A percentile compares a stretch with the other conserved stretches of the same genome.
Evolutionary conservation across 2,113 vertebrate species (phyloP).

Genomic region (Manacus vitellinus): DNA sequence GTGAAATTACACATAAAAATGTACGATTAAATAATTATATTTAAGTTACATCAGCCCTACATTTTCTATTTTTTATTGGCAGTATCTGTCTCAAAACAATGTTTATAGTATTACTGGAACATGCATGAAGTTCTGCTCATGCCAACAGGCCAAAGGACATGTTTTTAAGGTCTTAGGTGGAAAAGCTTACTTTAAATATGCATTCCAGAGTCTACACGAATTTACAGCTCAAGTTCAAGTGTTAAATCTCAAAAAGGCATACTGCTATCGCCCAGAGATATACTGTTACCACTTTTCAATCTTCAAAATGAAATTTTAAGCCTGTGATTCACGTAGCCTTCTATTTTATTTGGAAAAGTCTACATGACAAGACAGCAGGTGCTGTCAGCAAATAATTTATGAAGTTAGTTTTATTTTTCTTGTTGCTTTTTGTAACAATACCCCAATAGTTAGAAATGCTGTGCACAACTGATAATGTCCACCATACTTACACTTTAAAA

Average conservation of each 20-base stretch:
- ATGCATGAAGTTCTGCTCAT: neutral
- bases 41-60: neutral
- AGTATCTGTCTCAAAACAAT: neutral
- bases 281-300: neutral
- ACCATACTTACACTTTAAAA: neutral
- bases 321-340: neutral
- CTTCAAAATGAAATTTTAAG: neutral
- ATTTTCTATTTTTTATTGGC: neutral
- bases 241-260: neutral
- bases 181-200: neutral
- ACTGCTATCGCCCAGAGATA: neutral
- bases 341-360: neutral
- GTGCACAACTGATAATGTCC: neutral
- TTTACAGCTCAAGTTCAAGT: neutral
- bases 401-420: neutral
- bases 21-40: neutral
- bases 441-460: neutral
- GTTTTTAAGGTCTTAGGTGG: neutral
- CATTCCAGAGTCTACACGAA: neutral
- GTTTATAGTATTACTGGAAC: neutral
- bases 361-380: neutral
- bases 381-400: neutral
- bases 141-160: neutral
- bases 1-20: neutral
- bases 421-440: neutral